These are phyloP conservation scores for Nesoenas mayeri DNA, from an alignment of 2,113 vertebrate genomes.

Conservation along the genomic window DNA sequence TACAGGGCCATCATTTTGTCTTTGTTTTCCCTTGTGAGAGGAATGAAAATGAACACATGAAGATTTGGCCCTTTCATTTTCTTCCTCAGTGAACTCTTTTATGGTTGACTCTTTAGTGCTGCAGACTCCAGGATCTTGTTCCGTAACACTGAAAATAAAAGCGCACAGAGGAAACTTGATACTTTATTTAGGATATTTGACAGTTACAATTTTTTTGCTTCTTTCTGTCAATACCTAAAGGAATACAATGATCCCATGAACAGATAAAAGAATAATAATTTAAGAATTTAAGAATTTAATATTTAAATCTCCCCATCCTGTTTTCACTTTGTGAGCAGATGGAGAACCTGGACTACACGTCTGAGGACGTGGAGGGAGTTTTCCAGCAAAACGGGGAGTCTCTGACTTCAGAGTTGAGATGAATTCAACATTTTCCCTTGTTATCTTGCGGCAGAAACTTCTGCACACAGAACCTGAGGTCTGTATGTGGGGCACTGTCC, in stretches of 20 bases:
- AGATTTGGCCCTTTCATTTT: neutral
- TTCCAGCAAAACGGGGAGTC: neutral
- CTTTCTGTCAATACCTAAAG: neutral
- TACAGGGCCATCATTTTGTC: neutral
- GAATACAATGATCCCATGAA: fast-evolving
- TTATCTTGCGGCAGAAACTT: neutral
- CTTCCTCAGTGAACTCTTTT: neutral
- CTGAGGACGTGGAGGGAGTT: neutral
- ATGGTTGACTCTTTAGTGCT: neutral
- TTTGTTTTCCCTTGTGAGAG: neutral
- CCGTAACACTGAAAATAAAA: neutral
- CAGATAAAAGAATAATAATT: neutral
- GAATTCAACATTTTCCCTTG: neutral
- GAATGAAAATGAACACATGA: neutral
- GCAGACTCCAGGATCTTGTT: neutral
- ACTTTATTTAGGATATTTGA: neutral
- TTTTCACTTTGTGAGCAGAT: neutral
- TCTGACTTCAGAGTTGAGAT: neutral
- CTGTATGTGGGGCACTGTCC: neutral
- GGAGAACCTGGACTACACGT: fast-evolving
- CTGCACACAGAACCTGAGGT: neutral
- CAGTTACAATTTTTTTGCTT: neutral
- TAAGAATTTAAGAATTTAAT: no score
- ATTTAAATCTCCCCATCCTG: neutral
- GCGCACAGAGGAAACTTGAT: neutral